Evolutionary conservation across 2,113 vertebrate species (phyloP).

Genomic region (Toxotes jaculatrix): DNA sequence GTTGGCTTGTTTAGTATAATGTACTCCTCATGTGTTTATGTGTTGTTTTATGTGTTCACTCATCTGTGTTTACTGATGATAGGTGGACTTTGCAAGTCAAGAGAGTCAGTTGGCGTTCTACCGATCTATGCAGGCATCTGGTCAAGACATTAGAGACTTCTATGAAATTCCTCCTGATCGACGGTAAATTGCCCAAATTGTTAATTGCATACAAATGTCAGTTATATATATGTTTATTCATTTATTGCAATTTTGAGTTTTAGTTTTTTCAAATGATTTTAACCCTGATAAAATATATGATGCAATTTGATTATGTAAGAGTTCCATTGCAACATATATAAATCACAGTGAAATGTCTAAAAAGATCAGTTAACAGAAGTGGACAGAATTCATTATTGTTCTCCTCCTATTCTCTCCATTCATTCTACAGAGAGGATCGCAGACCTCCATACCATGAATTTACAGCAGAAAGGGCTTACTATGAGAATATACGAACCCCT

Average conservation of each 20-base stretch:
- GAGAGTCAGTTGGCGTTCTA: slow-evolving; percentile 99
- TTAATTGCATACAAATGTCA: not conserved
- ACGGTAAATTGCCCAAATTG: slow-evolving; percentile 81
- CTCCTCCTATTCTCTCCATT: slow-evolving; percentile 8
- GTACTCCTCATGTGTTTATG: not conserved
- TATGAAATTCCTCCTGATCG: slow-evolving; percentile 95
- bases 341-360: not conserved
- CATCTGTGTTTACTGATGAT: slow-evolving; percentile 1
- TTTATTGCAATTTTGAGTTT: not conserved
- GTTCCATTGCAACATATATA: not conserved
- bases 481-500: slow-evolving; percentile 91
- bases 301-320: not conserved
- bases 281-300: not conserved
- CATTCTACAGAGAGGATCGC: slow-evolving; percentile 90
- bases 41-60: not conserved
- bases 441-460: slow-evolving; percentile 95
- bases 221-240: not conserved
- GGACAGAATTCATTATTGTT: not conserved
- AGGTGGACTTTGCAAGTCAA: slow-evolving; percentile 99
- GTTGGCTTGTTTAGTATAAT: not conserved
- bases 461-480: slow-evolving; percentile 92
- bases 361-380: not conserved
- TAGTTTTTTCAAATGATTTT: not conserved
- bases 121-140: slow-evolving; percentile 97
- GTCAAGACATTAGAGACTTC: slow-evolving; percentile 97